Evolutionary conservation across 2,797 vertebrate genomes (phyloP), one percentile per base, ranked within the genome.

Genomic region (Sparidentex hasta): DNA sequence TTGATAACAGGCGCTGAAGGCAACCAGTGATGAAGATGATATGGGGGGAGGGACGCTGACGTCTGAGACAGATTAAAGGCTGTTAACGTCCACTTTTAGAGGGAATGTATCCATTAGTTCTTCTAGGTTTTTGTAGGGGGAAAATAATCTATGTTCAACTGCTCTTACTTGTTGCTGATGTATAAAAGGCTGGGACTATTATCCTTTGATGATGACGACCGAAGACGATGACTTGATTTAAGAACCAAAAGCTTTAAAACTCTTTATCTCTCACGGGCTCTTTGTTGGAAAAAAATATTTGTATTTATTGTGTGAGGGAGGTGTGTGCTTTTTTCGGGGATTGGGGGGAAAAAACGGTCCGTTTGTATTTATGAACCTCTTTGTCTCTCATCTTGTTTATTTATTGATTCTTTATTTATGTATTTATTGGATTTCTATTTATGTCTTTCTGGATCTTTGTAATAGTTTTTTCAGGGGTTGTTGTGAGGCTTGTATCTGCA

Each of bases 191-290:
- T 88, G 90, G 85, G 90, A 89, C 88, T 81, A 73, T 65, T 80
- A 88, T 86, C 86, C 81, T 86, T 54, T 76, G 89, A 85, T 57
- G 88, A 90, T 46, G 86, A 87, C 65, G 82, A 89, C 81, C 69
- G 84, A 89, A 88, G 85, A 92, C 81, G 80, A 92, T 61, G 89
- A 93, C 91, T 92, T 94, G 93, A 96, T 95, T 96, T 94, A 95
- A 96, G 93, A 92, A 97, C 95, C 96, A 96, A 97, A 97, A 96
- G 95, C 94, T 94, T 95, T 94, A 94, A 93, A 92, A 85, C 78
- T 94, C 87, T 89, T 90, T 85, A 84, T 94, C 91, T 95, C 93
- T 95, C 88, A 87, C 59, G 80, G 88, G 83, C 88, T 92, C 91
- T 93, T 91, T 92, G 92, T 92, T 92, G 89, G 78, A n/a, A 47